Conservation (phyloP, 2,797 vertebrate genomes). For the Gadopsis bispinosus region DNA sequence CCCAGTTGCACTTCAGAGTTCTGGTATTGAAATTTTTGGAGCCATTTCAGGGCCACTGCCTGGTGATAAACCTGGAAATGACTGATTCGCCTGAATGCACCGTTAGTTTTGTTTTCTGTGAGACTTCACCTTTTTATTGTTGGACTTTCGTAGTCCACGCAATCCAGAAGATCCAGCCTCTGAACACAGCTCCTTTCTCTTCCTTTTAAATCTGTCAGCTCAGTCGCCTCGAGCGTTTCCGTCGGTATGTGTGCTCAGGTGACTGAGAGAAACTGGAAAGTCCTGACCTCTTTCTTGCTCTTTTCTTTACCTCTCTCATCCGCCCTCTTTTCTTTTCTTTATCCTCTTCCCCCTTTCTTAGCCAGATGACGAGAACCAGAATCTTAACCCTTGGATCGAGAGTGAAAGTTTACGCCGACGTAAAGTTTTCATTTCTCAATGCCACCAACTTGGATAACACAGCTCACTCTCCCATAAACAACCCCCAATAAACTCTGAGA, state of each 20-base stretch:
- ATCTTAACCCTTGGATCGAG: constrained; percentile 43
- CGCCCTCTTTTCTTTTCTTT: not conserved
- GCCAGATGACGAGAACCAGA: constrained; percentile 50
- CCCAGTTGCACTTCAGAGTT: not conserved
- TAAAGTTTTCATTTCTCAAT: constrained; percentile 19
- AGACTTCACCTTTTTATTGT: not conserved
- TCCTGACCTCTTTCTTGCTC: constrained; percentile 51
- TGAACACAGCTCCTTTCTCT: constrained; percentile 6
- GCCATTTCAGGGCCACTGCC: not conserved
- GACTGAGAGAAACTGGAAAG: constrained; percentile 59
- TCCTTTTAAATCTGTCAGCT: not conserved
- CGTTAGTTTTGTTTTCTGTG: not conserved
- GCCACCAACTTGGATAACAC: constrained; percentile 12
- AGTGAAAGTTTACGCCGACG: not conserved
- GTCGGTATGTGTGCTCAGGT: constrained; percentile 41
- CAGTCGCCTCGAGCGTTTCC: constrained; percentile 18
- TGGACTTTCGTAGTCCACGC: not conserved
- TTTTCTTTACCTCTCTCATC: not conserved
- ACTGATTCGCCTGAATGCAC: not conserved
- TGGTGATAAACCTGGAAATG: not conserved
- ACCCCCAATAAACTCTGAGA: constrained; percentile 17
- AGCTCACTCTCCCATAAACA: constrained; percentile 20
- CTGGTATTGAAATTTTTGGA: too few relatives aligned
- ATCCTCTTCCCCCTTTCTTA: not conserved
- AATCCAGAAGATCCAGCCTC: not conserved